Conservation (phyloP, 92 coral and sea anemone genomes). For the Porites rus region DNA sequence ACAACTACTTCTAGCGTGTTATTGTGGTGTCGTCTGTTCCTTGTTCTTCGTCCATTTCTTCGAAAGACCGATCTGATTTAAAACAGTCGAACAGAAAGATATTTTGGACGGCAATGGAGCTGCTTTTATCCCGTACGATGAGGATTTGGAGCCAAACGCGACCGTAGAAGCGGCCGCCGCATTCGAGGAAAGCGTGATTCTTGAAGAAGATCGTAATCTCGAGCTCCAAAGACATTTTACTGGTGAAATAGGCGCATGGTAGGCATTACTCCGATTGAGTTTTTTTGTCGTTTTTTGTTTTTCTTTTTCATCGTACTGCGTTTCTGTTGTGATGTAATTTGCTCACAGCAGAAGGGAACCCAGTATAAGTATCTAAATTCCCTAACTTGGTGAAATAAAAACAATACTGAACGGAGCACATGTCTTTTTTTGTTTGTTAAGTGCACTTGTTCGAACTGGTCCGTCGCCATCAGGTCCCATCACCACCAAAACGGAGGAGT, state of each 20-base stretch:
- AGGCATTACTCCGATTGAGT: slow-evolving; percentile 4
- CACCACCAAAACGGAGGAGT: slow-evolving; percentile 36
- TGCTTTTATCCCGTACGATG: slow-evolving; percentile 33
- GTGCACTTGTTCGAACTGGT: slow-evolving; percentile 31
- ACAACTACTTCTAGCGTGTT: neutral
- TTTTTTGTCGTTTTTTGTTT: neutral
- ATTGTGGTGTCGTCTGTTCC: neutral
- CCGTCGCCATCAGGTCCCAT: neutral
- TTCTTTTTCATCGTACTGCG: neutral
- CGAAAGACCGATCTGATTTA: neutral
- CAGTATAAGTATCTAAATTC: neutral
- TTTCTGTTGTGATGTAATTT: neutral
- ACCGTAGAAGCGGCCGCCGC: slow-evolving; percentile 40
- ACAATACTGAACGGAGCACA: neutral
- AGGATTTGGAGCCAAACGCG: slow-evolving; percentile 32
- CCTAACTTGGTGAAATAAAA: neutral
- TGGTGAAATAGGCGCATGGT: slow-evolving; percentile 45
- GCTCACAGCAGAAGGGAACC: too few species aligned
- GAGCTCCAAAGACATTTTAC: slow-evolving; percentile 22
- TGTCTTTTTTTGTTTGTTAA: neutral
- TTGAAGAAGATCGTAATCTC: slow-evolving; percentile 33
- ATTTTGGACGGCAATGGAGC: neutral
- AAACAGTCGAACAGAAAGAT: too few species aligned
- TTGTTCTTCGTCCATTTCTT: neutral
- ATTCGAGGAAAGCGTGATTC: slow-evolving; percentile 27